These are phyloP conservation scores for Hippocampus abdominalis DNA, from an alignment of 2,113 vertebrate species.

Conservation along the genomic window DNA sequence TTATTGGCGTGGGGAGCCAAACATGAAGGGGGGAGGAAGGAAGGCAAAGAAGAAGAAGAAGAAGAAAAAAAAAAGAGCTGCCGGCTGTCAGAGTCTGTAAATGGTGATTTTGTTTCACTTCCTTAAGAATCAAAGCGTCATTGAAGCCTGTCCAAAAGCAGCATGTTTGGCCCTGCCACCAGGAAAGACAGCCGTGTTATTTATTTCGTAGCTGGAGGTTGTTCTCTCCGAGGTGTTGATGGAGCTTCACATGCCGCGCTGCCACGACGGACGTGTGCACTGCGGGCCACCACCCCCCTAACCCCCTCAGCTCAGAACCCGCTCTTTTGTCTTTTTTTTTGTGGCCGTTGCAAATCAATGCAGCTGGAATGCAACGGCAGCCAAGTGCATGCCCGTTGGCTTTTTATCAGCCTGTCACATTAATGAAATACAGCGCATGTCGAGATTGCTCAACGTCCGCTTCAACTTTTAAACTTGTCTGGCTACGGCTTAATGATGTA, in stretches of 20 bases:
- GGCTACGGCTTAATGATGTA: constrained; percentile 61
- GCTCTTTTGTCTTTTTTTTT: constrained; percentile 5
- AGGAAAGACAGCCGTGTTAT: constrained; percentile 73
- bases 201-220: constrained; percentile 73
- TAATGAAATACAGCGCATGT: constrained; percentile 62
- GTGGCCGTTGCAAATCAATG: constrained; percentile 51
- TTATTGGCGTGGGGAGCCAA: constrained; percentile 73
- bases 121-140: constrained; percentile 78
- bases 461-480: constrained; percentile 71
- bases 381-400: constrained; percentile 53
- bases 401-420: constrained; percentile 62
- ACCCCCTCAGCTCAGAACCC: neutral
- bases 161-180: constrained; percentile 85
- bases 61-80: constrained; percentile 56
- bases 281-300: neutral
- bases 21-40: constrained; percentile 48
- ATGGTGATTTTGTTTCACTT: constrained; percentile 86
- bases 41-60: constrained; percentile 51
- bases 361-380: constrained; percentile 58
- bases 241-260: constrained; percentile 52
- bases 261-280: constrained; percentile 12
- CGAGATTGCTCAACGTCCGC: constrained; percentile 66
- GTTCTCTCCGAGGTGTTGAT: constrained; percentile 69
- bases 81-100: constrained; percentile 83
- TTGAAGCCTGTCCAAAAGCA: constrained; percentile 85